Conservation (phyloP, 1,140 invertebrate species). For the Caenorhabditis remanei region DNA sequence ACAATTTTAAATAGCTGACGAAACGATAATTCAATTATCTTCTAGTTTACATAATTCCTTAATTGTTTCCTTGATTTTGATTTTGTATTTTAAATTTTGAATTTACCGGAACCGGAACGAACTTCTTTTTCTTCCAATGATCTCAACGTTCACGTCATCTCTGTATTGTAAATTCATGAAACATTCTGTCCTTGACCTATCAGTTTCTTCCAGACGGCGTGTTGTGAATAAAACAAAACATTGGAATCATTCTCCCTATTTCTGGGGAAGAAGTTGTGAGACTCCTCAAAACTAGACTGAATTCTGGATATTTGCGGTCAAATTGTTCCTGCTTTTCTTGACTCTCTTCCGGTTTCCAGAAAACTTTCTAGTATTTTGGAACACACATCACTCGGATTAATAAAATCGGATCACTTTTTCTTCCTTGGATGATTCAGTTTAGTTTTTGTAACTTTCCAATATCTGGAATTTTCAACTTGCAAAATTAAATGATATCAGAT, state of each 20-base stretch:
- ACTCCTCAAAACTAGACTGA: no score
- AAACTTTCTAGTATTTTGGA: neutral
- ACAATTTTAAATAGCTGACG: no score
- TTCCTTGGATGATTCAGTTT: conserved; percentile 4
- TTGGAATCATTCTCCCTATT: neutral
- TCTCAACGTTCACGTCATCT: neutral
- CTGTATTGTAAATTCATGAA: neutral
- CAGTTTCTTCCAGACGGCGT: neutral
- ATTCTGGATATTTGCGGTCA: no score
- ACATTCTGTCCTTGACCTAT: neutral
- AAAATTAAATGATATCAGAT: neutral
- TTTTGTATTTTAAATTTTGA: no score
- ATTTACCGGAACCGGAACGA: no score
- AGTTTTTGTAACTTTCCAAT: neutral
- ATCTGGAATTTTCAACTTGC: neutral
- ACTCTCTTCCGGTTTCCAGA: no score
- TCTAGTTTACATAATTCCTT: no score
- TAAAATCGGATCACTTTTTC: neutral
- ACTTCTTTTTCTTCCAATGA: no score
- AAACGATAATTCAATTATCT: no score
- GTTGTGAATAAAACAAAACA: neutral
- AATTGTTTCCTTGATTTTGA: no score
- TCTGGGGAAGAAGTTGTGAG: no score
- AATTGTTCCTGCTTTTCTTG: no score
- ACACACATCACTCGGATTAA: neutral